Evolutionary conservation across 2,888 invertebrate species (phyloP).

Genomic region (Drosophila atripex): DNA sequence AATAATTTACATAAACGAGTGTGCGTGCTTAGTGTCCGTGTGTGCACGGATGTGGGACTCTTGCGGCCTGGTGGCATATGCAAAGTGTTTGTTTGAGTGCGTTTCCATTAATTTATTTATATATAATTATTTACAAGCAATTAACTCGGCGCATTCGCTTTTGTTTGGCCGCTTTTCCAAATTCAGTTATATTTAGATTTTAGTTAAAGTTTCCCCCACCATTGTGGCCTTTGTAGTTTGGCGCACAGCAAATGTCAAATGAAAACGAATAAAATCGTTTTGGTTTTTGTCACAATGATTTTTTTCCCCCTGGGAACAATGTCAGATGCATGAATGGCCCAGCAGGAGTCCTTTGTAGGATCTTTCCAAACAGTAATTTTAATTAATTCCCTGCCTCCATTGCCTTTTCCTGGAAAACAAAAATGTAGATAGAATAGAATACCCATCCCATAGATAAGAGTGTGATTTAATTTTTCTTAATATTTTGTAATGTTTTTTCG

Average conservation of each 20-base stretch:
- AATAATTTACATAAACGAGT: conserved; percentile 51
- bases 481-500: conserved; percentile 70
- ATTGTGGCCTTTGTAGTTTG: conserved; percentile 14
- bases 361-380: not conserved
- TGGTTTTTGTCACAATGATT: conserved; percentile 1
- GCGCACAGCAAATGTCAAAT: conserved; percentile 4
- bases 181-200: conserved; percentile 48
- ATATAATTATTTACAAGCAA: conserved; percentile 77
- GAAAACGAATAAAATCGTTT: conserved; percentile 12
- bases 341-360: conserved; percentile 10
- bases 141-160: conserved; percentile 55
- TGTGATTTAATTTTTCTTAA: conserved; percentile 55
- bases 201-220: conserved; percentile 27
- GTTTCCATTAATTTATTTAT: conserved; percentile 64
- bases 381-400: conserved; percentile 1
- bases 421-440: not conserved
- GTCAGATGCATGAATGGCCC: conserved; percentile 28
- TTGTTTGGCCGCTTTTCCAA: conserved; percentile 47
- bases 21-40: not conserved
- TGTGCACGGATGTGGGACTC: not conserved
- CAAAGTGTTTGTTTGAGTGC: conserved; percentile 54
- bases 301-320: conserved; percentile 6
- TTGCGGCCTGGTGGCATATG: conserved; percentile 44
- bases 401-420: not conserved
- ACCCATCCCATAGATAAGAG: not conserved